phyloP scores from a whole-genome alignment of 2,888 invertebrate genomes.

The Hanleya hanleyi region DNA sequence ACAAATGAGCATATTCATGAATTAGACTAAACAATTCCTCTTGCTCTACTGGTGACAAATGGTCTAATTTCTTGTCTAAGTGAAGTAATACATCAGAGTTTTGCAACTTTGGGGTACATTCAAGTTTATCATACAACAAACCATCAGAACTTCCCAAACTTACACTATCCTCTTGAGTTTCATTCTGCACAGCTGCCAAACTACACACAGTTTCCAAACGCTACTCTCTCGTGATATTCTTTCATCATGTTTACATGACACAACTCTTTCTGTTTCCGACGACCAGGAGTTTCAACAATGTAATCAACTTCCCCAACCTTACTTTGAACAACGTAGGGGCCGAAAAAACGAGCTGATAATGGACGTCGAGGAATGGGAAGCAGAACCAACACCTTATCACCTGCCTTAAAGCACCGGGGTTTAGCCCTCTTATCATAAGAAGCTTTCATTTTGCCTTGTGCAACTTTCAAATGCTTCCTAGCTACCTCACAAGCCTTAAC shows the following conservation, averaged over 20 bases:
- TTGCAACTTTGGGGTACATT: neutral
- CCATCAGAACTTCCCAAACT: too few relatives aligned
- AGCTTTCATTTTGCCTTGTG: conserved; percentile 1
- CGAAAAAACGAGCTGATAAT: conserved; percentile 13
- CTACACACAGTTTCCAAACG: too few relatives aligned
- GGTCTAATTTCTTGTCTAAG: neutral
- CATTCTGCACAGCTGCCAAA: too few relatives aligned
- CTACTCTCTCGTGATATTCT: conserved; percentile 27
- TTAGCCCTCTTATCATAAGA: too few relatives aligned
- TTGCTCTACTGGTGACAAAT: neutral
- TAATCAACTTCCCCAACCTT: conserved; percentile 13
- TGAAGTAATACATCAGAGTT: neutral
- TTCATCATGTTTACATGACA: conserved; percentile 41
- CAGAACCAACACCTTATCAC: conserved; percentile 38
- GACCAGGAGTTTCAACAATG: conserved; percentile 29
- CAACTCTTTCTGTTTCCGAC: conserved; percentile 23
- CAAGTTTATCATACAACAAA: too few relatives aligned
- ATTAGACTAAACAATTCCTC: neutral
- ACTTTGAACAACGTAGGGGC: conserved; percentile 3
- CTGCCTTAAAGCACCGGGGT: conserved; percentile 24
- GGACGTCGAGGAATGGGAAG: conserved; percentile 4
- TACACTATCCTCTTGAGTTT: too few relatives aligned
- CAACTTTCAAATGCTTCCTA: neutral
- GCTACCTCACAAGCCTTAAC: neutral
- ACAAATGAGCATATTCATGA: conserved; percentile 8